Percentiles rank a stretch among this genome's conserved stretches.
These are phyloP conservation scores for Caenorhabditis zanzibari DNA, from an alignment of 2,888 invertebrate genomes.

Conservation along the genomic window DNA sequence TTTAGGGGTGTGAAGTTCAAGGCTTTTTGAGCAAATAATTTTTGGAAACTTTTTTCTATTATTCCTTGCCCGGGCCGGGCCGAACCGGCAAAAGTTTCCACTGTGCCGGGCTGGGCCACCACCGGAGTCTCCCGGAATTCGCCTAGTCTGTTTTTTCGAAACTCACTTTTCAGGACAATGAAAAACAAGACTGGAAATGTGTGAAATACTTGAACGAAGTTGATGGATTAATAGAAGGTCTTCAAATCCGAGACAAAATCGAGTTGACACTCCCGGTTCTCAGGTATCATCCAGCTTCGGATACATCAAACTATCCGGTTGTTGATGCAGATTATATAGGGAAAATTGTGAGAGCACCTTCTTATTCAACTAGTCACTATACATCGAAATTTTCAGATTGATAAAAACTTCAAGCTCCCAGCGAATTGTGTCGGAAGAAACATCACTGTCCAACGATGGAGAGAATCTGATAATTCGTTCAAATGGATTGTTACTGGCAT, in stretches of 20 bases:
- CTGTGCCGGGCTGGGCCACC: too few species aligned
- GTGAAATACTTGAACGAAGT: slow-evolving; percentile 1
- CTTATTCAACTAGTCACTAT: not conserved
- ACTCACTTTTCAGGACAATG: not conserved
- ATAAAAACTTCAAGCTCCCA: slow-evolving; percentile 4
- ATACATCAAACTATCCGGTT: not conserved
- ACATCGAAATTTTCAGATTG: slow-evolving; percentile 1
- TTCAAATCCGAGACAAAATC: not conserved
- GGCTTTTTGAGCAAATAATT: too few species aligned
- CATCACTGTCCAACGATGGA: not conserved
- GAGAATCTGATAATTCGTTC: not conserved
- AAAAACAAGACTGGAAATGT: not conserved
- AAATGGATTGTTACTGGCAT: slow-evolving; percentile 2
- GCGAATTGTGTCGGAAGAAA: slow-evolving; percentile 7
- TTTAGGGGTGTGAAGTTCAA: too few species aligned
- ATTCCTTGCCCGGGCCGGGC: too few species aligned
- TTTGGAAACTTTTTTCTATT: too few species aligned
- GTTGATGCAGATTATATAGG: slow-evolving; percentile 17
- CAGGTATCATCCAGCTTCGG: slow-evolving; percentile 1
- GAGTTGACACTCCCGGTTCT: not conserved
- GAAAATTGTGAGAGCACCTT: not conserved
- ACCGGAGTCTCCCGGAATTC: too few species aligned
- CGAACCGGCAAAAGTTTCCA: too few species aligned
- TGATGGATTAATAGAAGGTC: not conserved
- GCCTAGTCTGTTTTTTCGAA: not conserved